Percentiles rank a stretch among this genome's conserved stretches.
These are phyloP conservation scores for Caenorhabditis latens DNA, from an alignment of 1,140 invertebrate species.

Conservation along the genomic window DNA sequence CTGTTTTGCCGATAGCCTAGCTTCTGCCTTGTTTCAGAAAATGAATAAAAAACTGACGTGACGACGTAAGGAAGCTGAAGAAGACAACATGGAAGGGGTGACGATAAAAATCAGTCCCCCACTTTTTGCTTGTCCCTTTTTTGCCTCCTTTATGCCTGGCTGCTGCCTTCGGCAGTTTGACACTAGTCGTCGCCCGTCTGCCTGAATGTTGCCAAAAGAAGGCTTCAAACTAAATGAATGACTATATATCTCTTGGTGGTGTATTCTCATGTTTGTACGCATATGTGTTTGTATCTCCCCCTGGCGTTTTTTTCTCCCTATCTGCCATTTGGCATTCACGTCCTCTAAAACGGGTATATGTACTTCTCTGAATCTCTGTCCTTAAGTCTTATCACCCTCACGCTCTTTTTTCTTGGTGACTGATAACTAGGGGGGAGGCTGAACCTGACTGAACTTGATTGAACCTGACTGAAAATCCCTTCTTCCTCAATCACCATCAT, in stretches of 20 bases:
- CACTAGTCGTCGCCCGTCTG: constrained; percentile 35
- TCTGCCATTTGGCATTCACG: constrained; percentile 48
- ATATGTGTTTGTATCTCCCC: constrained; percentile 50
- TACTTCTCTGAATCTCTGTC: constrained; percentile 26
- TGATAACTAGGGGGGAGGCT: not conserved
- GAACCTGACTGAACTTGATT: constrained; percentile 51
- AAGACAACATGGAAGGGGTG: not conserved
- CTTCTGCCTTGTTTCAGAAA: constrained; percentile 39
- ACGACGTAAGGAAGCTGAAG: not conserved
- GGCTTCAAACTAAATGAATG: constrained; percentile 55
- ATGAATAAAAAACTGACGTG: not conserved
- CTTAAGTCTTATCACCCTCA: constrained; percentile 15
- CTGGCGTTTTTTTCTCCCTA: not conserved
- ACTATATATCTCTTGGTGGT: constrained; percentile 44
- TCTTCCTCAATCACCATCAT: not conserved
- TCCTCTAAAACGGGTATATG: constrained; percentile 52
- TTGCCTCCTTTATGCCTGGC: constrained; percentile 19
- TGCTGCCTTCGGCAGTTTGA: constrained; percentile 51
- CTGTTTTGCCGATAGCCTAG: not conserved
- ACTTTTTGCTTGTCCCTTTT: not conserved
- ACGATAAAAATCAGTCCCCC: constrained; percentile 54
- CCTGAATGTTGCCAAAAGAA: constrained; percentile 46
- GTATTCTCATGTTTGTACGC: constrained; percentile 52
- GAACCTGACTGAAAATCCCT: constrained; percentile 53
- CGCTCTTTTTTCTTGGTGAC: not conserved